These are phyloP conservation scores for Linurgus olivaceus DNA, from an alignment of 2,797 vertebrate genomes.

Conservation along the genomic window DNA sequence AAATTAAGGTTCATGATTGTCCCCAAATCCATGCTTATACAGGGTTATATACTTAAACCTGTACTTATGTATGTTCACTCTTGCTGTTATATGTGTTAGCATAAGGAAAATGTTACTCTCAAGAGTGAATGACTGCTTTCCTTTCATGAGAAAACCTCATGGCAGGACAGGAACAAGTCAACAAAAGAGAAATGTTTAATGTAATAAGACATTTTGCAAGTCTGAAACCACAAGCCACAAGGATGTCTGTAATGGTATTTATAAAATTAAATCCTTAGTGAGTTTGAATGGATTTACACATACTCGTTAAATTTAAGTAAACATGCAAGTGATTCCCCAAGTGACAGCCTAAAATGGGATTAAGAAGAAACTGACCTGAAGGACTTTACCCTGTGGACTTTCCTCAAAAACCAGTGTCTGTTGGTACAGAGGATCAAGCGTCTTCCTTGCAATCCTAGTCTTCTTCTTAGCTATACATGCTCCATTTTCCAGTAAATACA, in stretches of 20 bases:
- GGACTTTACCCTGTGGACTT: constrained; percentile 96
- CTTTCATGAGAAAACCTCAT: not conserved
- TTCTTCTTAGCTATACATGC: constrained; percentile 98
- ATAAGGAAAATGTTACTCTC: not conserved
- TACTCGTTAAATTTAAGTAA: not conserved
- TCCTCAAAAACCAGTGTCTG: constrained; percentile 95
- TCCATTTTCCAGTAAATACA: constrained; percentile 96
- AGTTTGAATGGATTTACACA: not conserved
- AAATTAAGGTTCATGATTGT: constrained; percentile 15
- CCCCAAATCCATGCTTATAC: not conserved
- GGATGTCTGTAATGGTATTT: not conserved
- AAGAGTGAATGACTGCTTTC: not conserved
- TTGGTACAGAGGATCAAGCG: constrained; percentile 96
- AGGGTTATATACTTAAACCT: not conserved
- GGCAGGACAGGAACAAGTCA: not conserved
- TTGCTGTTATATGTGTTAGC: not conserved
- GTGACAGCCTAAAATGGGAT: not conserved
- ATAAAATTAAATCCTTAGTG: not conserved
- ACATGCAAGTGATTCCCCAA: not conserved
- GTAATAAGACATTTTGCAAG: not conserved
- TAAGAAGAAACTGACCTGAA: constrained; percentile 86
- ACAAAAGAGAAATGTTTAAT: not conserved
- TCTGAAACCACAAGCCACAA: not conserved
- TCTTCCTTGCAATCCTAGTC: constrained; percentile 98
- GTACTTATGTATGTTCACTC: not conserved